Evolutionary conservation across 2,888 invertebrate species (phyloP), one percentile per base, ranked within the genome.

Genomic region (Rhorus exstirpatorius): DNA sequence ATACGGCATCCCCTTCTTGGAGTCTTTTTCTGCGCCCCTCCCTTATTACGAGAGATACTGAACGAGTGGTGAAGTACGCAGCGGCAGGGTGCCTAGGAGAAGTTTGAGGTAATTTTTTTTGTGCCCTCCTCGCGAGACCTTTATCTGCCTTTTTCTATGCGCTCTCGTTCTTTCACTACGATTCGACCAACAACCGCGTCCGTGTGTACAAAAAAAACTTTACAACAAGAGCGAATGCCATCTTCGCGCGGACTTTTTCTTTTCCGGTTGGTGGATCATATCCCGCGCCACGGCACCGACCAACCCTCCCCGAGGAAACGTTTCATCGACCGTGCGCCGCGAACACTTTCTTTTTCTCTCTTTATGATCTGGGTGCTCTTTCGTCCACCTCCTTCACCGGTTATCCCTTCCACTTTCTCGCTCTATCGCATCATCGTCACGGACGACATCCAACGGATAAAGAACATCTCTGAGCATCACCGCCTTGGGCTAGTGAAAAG

Each of bases 151-250:
- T 71, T 63, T 17, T 31, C 79, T 68, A 71, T 51, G 17, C 61
- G 24, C 81, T 51, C 31, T 10, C 19, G n/a, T 17, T 14, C 38
- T 10, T 21, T 24, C 46, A 8, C 53, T 24, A 46, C 67, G 46
- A 61, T 53, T 35, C 53, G 74, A 76, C 49, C 26, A 35, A 49
- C 49, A 58, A 38, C 21, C 72, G 55, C 55, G 12, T 67, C 49
- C 67, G 70, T 75, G 76, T 41, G 21, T n/a, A n/a, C n/a, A 55
- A 41, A 67, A 87, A 85, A 90, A 91, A 90, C 88, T 91, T 91
- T 90, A 88, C 89, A 89, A 90, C 85, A 55, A 31, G 55, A 58
- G 87, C 87, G 85, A 88, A 85, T 86, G 86, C 87, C 86, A 85
- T 87, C 86, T 84, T 86, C 74, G 83, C 82, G 86, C 81, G 84